phyloP scores from a whole-genome alignment of 2,113 vertebrate genomes.

The Jaculus jaculus region DNA sequence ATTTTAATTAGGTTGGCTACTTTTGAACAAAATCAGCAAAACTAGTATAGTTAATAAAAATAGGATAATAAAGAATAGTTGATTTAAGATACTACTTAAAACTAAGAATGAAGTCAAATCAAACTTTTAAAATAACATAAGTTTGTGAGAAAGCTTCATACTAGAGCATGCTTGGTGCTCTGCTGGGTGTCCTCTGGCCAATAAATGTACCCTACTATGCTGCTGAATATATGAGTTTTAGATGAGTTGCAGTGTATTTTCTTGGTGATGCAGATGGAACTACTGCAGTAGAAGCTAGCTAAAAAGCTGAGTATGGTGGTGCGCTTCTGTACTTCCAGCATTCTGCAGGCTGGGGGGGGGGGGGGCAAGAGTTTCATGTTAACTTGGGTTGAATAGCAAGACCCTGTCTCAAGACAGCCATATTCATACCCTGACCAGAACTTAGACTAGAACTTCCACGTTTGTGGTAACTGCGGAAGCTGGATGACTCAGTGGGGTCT shows the following conservation, averaged over 20 bases:
- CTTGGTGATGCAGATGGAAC: background rate
- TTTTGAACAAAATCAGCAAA: constrained; percentile 27
- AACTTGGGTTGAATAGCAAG: background rate
- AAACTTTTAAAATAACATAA: background rate
- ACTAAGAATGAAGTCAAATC: constrained; percentile 10
- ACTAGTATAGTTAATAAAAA: constrained; percentile 22
- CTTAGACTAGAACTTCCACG: background rate
- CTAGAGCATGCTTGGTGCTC: background rate
- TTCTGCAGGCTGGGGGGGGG: background rate
- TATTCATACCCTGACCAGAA: background rate
- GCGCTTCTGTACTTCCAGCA: background rate
- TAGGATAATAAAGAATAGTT: constrained; percentile 42
- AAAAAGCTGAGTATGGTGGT: background rate
- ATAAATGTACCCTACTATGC: background rate
- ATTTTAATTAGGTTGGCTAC: background rate
- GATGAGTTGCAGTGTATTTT: background rate
- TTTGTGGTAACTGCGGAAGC: background rate
- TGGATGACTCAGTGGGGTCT: background rate
- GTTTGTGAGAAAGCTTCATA: background rate
- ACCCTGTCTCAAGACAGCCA: background rate
- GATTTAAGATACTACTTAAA: constrained; percentile 35
- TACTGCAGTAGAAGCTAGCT: background rate
- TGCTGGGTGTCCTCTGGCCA: background rate
- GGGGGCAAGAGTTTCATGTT: background rate
- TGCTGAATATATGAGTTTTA: background rate